Base-by-base conservation (phyloP, 2,888 invertebrate species). In the Silvanus unidentatus region DNA sequence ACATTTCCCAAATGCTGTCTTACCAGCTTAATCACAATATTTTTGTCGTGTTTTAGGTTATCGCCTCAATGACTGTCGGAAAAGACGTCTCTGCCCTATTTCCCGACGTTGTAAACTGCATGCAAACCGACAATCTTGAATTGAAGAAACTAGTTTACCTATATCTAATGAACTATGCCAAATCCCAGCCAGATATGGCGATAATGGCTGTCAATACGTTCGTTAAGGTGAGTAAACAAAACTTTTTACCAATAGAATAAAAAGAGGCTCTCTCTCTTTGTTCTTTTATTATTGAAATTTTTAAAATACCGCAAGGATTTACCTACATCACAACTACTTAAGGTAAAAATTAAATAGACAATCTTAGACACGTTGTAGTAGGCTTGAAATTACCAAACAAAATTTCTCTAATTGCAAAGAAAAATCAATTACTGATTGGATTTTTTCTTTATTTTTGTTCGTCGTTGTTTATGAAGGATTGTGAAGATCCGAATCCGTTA, bases 181-280 rank as follows among this genome's bases (percentile, higher is more conserved):
- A 99, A 74, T 96, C 95, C 42, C 99, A 99, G 73, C 99, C 99
- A 0, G 99, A 99, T 70, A 95, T 98, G 91, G 99, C 99, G 43
- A 99, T 99, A 50, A 97, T 99, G 97, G 99, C 99, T 9, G 99
- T 99, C 46, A 99, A 99, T 75, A 99, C 99, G 5, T 99, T 99
- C 76, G 99, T 99, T 54, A 98, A 97, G 88, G 95, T 94, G 78
- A 69, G 75, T 63, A n/a, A 13, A 12, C 15, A 12, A 8, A 13
- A 12, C 1, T 13, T 37, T 10, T 28, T 39, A 37, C 6, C 15
- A 37, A 12, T 10, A 14, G 14, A 9, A 16, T 47, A 40, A 44
- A 42, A 43, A 27, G 46, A 42, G 30, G 47, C 54, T 54, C 46
- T 43, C 46, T 50, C 42, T 47, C 22, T 22, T 22, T 22, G 22